A percentile compares a stretch with the other conserved stretches of the same genome.
Conservation (phyloP, 64 coral and sea anemone species). For the Stylophora pistillata region DNA sequence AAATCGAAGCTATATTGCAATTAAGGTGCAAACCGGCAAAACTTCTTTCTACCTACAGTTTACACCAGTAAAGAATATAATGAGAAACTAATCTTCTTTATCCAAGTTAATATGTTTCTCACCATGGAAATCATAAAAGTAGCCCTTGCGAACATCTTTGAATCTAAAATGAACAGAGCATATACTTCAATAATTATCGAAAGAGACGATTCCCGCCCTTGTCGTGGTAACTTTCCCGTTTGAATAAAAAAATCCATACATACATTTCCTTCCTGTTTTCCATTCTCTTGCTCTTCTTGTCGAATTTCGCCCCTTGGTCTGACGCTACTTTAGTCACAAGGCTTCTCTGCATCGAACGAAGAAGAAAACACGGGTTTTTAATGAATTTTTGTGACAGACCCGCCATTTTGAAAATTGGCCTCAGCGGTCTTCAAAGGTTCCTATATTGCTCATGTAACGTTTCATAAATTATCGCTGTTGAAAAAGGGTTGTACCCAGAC, state of each 20-base stretch:
- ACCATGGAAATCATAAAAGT: conserved; percentile 59
- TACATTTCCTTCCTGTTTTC: neutral
- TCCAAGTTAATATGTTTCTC: neutral
- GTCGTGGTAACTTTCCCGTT: neutral
- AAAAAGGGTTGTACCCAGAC: no score
- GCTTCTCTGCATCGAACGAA: neutral
- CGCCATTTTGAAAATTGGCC: conserved; percentile 4
- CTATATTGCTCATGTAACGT: neutral
- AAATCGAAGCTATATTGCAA: no score
- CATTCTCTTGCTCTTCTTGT: conserved; percentile 13
- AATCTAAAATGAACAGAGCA: conserved; percentile 27
- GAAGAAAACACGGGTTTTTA: conserved; percentile 4
- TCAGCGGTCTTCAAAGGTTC: neutral
- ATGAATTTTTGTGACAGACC: no score
- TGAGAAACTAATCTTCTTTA: no score
- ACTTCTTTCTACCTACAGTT: no score
- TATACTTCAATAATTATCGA: neutral
- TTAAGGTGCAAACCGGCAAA: no score
- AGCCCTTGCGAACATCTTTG: conserved; percentile 48
- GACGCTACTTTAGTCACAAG: conserved; percentile 2
- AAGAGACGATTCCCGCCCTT: neutral
- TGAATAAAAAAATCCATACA: neutral
- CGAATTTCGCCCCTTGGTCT: conserved; percentile 2
- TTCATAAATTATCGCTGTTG: neutral
- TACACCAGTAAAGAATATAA: no score